Evolutionary conservation across 2,888 invertebrate species (phyloP).

Genomic region (Pediacus dermestoides): DNA sequence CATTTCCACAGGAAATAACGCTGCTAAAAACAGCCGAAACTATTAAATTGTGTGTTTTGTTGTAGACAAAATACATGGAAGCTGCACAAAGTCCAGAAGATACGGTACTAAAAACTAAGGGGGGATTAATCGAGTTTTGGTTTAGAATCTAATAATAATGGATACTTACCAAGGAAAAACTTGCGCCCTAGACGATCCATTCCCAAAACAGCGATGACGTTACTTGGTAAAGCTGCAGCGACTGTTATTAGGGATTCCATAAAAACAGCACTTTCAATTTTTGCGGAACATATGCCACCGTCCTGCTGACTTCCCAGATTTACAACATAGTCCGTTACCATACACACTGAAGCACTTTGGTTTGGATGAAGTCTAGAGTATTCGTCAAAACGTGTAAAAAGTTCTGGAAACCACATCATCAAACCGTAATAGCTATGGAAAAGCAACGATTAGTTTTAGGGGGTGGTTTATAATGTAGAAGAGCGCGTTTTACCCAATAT

Average conservation of each 20-base stretch:
- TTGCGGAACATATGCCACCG: conserved; percentile 60
- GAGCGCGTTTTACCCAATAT: conserved; percentile 77
- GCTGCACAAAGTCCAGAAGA: conserved; percentile 81
- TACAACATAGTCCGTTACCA: conserved; percentile 75
- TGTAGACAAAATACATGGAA: conserved; percentile 80
- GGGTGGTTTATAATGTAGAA: conserved; percentile 4
- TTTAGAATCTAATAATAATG: background rate
- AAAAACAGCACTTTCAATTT: conserved; percentile 76
- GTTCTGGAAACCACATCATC: conserved; percentile 97
- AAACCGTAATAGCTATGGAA: conserved; percentile 78
- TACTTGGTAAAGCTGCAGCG: conserved; percentile 81
- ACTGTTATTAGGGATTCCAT: conserved; percentile 84
- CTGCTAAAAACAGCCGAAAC: conserved; percentile 84
- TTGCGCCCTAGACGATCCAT: conserved; percentile 86
- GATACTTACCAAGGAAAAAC: conserved; percentile 67
- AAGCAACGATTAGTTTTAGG: conserved; percentile 6
- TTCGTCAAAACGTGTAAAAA: conserved; percentile 87
- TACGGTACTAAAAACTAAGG: conserved; percentile 84
- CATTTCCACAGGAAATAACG: conserved; percentile 84
- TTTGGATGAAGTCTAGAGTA: conserved; percentile 67
- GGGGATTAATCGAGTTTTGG: conserved; percentile 5
- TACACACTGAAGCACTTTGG: conserved; percentile 66
- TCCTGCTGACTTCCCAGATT: conserved; percentile 58
- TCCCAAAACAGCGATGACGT: conserved; percentile 72
- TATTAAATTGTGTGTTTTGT: conserved; percentile 76